phyloP scores from a whole-genome alignment of 2,113 vertebrate species.

The Centropus bengalensis region DNA sequence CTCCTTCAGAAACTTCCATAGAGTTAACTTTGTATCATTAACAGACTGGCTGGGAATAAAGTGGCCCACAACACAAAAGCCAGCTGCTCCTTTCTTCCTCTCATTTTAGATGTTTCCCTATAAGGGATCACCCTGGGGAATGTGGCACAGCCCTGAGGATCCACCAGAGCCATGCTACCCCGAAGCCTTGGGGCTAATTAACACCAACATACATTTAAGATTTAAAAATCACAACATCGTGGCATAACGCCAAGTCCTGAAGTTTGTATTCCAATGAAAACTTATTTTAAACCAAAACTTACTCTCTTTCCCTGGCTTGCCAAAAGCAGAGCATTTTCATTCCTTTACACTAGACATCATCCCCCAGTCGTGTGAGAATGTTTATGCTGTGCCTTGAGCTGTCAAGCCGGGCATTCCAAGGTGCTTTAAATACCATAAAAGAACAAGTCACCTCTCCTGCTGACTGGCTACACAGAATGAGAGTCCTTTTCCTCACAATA shows the following conservation, averaged over 20 bases:
- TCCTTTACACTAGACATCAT: not conserved
- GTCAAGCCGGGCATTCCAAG: not conserved
- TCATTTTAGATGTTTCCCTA: not conserved
- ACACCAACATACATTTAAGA: not conserved
- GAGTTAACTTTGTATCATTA: not conserved
- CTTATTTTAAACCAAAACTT: not conserved
- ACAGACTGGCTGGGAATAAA: not conserved
- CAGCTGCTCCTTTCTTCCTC: not conserved
- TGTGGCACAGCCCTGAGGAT: not conserved
- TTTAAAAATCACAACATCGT: accelerated
- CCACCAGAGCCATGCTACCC: not conserved
- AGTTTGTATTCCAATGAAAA: not conserved
- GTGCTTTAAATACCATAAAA: conserved; percentile 47
- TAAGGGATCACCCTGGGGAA: not conserved
- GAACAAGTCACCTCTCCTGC: conserved; percentile 17
- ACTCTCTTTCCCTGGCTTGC: not conserved
- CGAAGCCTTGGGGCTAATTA: not conserved
- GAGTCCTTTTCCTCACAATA: not conserved
- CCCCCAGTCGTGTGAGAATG: not conserved
- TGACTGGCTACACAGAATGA: not conserved
- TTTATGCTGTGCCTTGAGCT: not conserved
- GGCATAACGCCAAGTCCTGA: not conserved
- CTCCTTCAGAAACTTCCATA: not conserved
- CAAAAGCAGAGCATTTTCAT: not conserved
- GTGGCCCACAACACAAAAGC: not conserved